Evolutionary conservation across 2,113 vertebrate genomes (phyloP).

Genomic region (Psilopsiagon aurifrons): DNA sequence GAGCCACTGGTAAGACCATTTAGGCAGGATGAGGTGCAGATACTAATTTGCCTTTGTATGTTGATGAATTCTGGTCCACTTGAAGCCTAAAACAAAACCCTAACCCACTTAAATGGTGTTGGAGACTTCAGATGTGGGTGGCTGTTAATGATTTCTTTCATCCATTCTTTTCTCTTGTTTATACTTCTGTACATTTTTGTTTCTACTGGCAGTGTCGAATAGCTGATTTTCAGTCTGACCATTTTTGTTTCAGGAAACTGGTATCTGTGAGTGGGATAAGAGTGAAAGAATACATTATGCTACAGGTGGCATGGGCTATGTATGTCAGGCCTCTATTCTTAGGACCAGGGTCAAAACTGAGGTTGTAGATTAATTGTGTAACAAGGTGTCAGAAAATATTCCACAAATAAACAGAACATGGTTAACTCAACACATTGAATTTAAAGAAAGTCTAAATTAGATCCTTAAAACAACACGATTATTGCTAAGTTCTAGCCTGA

Average conservation of each 20-base stretch:
- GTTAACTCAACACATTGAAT: conserved; percentile 75
- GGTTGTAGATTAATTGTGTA: conserved; percentile 77
- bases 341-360: conserved; percentile 52
- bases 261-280: neutral
- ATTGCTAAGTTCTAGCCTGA: conserved; percentile 63
- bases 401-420: conserved; percentile 81
- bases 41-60: neutral
- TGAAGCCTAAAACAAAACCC: neutral
- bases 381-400: conserved; percentile 85
- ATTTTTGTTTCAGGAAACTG: conserved; percentile 23
- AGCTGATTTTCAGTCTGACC: neutral
- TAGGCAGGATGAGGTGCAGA: neutral
- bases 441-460: conserved; percentile 77
- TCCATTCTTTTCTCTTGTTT: conserved; percentile 40
- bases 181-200: neutral
- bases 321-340: conserved; percentile 59
- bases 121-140: neutral
- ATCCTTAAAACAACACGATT: conserved; percentile 78
- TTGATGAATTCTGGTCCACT: neutral
- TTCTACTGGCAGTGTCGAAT: conserved; percentile 17
- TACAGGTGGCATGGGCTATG: conserved; percentile 32
- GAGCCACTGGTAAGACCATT: neutral
- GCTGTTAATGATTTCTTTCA: conserved; percentile 48
- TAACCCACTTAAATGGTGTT: neutral
- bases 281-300: conserved; percentile 45